Evolutionary conservation across 2,888 invertebrate species (phyloP).

Genomic region (Onthophagus sagittarius): DNA sequence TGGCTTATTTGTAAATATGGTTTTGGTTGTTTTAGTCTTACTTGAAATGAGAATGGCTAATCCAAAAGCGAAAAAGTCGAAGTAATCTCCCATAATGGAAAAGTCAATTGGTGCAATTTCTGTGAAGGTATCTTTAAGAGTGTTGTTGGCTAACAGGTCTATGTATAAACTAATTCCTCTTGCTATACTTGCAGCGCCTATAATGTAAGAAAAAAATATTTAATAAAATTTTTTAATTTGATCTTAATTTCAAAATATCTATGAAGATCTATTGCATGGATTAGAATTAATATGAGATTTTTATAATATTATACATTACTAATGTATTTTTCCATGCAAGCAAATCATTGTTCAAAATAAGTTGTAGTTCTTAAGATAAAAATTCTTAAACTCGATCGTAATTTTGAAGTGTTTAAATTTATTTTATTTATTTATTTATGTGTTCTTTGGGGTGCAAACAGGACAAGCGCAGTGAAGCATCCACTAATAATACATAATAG

Average conservation of each 20-base stretch:
- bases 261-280: no score
- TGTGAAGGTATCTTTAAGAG: slow-evolving; percentile 60
- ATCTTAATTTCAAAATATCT: no score
- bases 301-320: no score
- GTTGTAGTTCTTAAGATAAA: not conserved
- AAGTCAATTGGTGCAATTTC: slow-evolving; percentile 63
- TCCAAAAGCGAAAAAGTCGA: slow-evolving; percentile 72
- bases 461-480: no score
- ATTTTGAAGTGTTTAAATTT: no score
- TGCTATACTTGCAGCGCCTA: slow-evolving; percentile 78
- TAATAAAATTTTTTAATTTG: no score
- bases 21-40: slow-evolving; percentile 38
- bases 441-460: no score
- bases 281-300: no score
- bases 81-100: slow-evolving; percentile 64
- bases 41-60: slow-evolving; percentile 68
- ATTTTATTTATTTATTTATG: no score
- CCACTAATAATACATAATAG: no score
- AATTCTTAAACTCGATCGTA: not conserved
- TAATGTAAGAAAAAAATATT: slow-evolving; percentile 29
- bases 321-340: not conserved
- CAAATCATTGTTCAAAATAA: slow-evolving; percentile 6
- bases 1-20: no score
- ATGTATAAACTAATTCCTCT: slow-evolving; percentile 74
- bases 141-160: slow-evolving; percentile 63